These are phyloP conservation scores for Brachirus orientalis DNA, from an alignment of 2,113 vertebrate species.

Conservation along the genomic window DNA sequence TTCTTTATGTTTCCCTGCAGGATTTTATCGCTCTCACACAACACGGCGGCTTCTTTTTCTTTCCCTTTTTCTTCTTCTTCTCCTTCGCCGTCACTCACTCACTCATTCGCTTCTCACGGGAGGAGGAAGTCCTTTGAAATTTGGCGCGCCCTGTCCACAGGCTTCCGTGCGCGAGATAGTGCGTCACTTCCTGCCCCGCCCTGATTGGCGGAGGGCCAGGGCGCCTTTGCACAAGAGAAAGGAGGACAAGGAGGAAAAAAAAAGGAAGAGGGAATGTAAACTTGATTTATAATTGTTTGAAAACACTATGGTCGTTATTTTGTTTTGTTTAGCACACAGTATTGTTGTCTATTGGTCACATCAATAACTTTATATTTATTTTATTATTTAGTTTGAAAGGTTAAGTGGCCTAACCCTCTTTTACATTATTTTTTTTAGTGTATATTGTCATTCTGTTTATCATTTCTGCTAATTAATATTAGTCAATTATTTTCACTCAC, in stretches of 20 bases:
- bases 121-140: constrained; percentile 89
- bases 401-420: no score
- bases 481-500: no score
- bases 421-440: no score
- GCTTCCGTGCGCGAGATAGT: constrained; percentile 64
- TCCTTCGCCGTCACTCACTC: constrained; percentile 21
- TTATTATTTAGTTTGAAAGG: no score
- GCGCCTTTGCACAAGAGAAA: constrained; percentile 46
- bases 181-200: constrained; percentile 73
- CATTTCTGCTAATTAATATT: no score
- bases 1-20: neutral
- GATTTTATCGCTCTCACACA: constrained; percentile 12
- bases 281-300: no score
- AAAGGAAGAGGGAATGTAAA: neutral
- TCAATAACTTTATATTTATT: no score
- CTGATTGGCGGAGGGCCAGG: constrained; percentile 53
- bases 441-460: no score
- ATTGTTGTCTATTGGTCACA: no score
- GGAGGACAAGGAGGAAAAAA: neutral
- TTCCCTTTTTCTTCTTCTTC: neutral
- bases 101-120: no score
- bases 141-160: constrained; percentile 81
- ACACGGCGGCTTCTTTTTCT: neutral
- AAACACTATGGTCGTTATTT: no score
- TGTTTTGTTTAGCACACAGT: no score